Evolutionary conservation across 2,797 vertebrate species (phyloP).

Genomic region (Phrynocephalus forsythii): DNA sequence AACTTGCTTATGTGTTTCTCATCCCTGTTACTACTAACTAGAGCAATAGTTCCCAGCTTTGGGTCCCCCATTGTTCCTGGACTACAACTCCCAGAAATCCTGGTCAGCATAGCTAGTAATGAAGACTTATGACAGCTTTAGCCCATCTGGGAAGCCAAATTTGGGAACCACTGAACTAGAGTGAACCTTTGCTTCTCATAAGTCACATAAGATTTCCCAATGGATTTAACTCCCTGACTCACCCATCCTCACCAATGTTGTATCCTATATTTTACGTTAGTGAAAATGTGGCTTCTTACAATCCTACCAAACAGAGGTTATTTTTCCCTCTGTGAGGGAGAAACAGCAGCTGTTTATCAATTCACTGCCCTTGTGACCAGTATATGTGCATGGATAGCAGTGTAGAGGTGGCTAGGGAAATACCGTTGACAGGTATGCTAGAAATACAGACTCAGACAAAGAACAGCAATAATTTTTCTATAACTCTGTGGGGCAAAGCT

Average conservation of each 20-base stretch:
- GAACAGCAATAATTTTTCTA: constrained; percentile 50
- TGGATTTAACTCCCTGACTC: not conserved
- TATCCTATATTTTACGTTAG: not conserved
- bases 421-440: constrained; percentile 13
- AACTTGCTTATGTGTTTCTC: no score
- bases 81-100: no score
- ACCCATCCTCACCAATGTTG: not conserved
- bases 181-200: no score
- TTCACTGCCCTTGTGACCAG: not conserved
- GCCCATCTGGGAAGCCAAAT: no score
- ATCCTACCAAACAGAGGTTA: not conserved
- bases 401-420: constrained; percentile 32
- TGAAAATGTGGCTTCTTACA: not conserved
- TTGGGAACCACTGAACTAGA: no score
- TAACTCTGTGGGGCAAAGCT: constrained; percentile 48
- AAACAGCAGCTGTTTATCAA: not conserved
- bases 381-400: not conserved
- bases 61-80: no score
- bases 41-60: no score
- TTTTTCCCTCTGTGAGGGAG: not conserved
- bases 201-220: not conserved
- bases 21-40: no score
- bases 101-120: no score
- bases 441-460: constrained; percentile 42
- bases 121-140: no score